Evolutionary conservation across 1,140 invertebrate species (phyloP).

Genomic region (Ostrea edulis): DNA sequence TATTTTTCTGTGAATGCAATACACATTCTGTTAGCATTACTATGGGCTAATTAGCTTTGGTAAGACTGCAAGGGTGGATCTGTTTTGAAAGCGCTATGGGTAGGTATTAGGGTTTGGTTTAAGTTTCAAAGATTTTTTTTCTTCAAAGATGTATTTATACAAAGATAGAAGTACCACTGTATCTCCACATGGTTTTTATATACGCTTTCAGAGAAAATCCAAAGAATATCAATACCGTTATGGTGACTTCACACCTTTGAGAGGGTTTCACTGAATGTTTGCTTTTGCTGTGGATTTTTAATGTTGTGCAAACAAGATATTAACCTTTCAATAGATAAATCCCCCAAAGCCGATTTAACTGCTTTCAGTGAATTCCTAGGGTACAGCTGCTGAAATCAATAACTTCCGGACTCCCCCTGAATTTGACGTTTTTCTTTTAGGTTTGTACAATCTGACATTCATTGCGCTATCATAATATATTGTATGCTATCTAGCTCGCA

Average conservation of each 20-base stretch:
- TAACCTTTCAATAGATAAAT: neutral
- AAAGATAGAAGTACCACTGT: no score
- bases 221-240: constrained; percentile 8
- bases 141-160: neutral
- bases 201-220: neutral
- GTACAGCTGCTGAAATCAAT: neutral
- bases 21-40: neutral
- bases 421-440: neutral
- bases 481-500: neutral
- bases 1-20: neutral
- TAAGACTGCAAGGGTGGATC: neutral
- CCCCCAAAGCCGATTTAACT: neutral
- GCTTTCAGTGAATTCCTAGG: neutral
- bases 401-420: neutral
- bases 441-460: neutral
- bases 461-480: neutral
- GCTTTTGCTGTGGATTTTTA: constrained; percentile 14
- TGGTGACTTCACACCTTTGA: neutral
- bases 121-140: neutral
- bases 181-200: neutral
- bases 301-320: constrained; percentile 33
- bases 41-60: neutral
- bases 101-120: neutral
- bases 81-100: neutral
- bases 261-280: constrained; percentile 2